These are phyloP conservation scores for Nipponia nippon DNA, from an alignment of 2,113 vertebrate species.

Conservation along the genomic window DNA sequence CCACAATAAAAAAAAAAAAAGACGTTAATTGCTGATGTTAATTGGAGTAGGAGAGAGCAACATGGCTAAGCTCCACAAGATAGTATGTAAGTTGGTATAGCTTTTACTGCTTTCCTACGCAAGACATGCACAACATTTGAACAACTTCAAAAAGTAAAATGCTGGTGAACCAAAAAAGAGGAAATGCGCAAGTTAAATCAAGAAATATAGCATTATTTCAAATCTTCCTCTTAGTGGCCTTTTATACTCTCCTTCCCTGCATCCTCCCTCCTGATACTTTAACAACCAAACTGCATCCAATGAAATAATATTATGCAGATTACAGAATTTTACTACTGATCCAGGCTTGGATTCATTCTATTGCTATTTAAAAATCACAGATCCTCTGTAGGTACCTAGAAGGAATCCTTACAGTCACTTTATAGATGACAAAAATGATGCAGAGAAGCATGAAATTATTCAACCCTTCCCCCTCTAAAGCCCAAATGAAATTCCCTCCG, in stretches of 20 bases:
- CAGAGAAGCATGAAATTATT: neutral
- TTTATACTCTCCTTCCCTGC: neutral
- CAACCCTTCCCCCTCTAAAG: neutral
- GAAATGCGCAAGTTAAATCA: neutral
- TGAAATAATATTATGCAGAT: neutral
- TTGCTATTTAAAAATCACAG: neutral
- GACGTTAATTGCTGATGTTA: neutral
- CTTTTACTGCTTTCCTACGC: neutral
- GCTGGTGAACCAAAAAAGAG: neutral
- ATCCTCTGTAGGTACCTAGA: neutral
- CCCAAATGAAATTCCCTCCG: neutral
- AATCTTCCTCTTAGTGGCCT: neutral
- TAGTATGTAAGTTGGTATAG: neutral
- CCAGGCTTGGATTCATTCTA: neutral
- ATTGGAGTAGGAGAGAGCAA: neutral
- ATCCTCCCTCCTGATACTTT: neutral
- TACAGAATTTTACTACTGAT: neutral
- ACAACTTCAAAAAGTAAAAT: neutral
- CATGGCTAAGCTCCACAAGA: neutral
- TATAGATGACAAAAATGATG: fast-evolving
- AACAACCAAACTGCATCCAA: neutral
- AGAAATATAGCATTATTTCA: neutral
- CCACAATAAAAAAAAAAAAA: neutral
- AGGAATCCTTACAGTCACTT: neutral
- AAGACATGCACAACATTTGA: neutral